A percentile compares a stretch with the other conserved stretches of the same genome.
These are phyloP conservation scores for Athalia rosae DNA, from an alignment of 2,888 invertebrate species.

Conservation along the genomic window DNA sequence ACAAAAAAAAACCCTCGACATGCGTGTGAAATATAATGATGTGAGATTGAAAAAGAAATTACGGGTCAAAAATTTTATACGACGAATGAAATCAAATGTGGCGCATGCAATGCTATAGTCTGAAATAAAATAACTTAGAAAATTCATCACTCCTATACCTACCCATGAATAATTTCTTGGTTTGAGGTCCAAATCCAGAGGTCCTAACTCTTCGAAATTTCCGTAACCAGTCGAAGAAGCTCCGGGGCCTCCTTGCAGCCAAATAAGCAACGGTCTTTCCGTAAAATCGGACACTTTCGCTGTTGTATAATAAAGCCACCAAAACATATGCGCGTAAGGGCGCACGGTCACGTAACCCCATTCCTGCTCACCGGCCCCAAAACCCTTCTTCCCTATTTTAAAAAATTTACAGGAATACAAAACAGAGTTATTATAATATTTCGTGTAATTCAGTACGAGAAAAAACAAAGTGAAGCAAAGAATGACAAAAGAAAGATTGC, in stretches of 20 bases:
- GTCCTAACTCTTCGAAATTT: conserved; percentile 91
- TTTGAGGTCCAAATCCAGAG: conserved; percentile 80
- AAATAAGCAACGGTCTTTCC: conserved; percentile 86
- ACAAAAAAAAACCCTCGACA: too few species aligned
- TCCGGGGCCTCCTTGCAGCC: conserved; percentile 93
- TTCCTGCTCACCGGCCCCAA: conserved; percentile 81
- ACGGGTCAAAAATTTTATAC: too few species aligned
- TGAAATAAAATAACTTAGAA: background rate
- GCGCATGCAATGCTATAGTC: too few species aligned
- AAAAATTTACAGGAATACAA: background rate
- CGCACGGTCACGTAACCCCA: conserved; percentile 86
- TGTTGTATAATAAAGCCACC: conserved; percentile 89
- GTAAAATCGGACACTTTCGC: conserved; percentile 77
- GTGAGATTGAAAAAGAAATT: too few species aligned
- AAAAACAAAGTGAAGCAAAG: too few species aligned
- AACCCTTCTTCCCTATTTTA: conserved; percentile 63
- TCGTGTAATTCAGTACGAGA: too few species aligned
- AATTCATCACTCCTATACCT: conserved; percentile 58
- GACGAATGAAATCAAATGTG: too few species aligned
- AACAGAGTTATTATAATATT: background rate
- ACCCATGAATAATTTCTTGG: conserved; percentile 87
- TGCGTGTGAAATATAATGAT: too few species aligned
- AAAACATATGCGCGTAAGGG: conserved; percentile 87
- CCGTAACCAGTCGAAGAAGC: conserved; percentile 88
- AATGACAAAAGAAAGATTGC: too few species aligned